A percentile compares a stretch with the other conserved stretches of the same genome.
phyloP scores from a whole-genome alignment of 2,888 invertebrate species.

The Thelaira solivaga region DNA sequence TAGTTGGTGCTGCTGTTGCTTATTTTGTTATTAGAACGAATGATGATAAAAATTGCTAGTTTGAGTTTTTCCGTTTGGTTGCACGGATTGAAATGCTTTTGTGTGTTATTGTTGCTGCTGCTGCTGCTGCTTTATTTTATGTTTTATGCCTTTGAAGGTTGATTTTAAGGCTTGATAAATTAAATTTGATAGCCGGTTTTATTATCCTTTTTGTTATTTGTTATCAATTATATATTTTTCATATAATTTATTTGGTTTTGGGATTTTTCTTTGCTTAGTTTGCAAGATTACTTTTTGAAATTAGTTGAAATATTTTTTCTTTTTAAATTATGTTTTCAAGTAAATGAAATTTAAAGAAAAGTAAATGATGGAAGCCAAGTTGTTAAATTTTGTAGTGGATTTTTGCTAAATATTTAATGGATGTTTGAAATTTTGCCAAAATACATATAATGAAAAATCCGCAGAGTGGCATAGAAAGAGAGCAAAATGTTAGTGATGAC shows the following conservation, averaged over 20 bases:
- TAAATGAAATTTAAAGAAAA: constrained; percentile 48
- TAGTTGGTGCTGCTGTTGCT: not conserved
- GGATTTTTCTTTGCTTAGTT: not conserved
- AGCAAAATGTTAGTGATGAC: not conserved
- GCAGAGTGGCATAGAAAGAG: not conserved
- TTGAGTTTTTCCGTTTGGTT: not conserved
- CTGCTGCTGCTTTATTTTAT: not conserved
- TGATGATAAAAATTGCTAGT: constrained; percentile 23
- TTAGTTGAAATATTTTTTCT: not conserved
- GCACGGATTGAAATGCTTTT: not conserved
- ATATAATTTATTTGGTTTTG: not conserved
- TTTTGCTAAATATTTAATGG: not conserved
- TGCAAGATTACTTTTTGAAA: not conserved
- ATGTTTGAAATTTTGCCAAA: constrained; percentile 54
- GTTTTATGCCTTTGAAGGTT: not conserved
- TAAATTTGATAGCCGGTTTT: constrained; percentile 26
- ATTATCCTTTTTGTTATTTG: constrained; percentile 1
- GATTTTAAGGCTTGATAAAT: constrained; percentile 9
- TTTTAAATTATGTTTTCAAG: too few species aligned
- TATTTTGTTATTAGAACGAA: constrained; percentile 17
- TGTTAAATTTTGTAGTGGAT: not conserved
- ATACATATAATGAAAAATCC: not conserved
- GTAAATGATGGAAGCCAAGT: constrained; percentile 8
- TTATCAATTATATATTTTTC: not conserved
- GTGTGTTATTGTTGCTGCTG: not conserved